Evolutionary conservation across 2,888 invertebrate genomes (phyloP), one percentile per base, ranked within the genome.

Genomic region (Chrysina gloriosa): DNA sequence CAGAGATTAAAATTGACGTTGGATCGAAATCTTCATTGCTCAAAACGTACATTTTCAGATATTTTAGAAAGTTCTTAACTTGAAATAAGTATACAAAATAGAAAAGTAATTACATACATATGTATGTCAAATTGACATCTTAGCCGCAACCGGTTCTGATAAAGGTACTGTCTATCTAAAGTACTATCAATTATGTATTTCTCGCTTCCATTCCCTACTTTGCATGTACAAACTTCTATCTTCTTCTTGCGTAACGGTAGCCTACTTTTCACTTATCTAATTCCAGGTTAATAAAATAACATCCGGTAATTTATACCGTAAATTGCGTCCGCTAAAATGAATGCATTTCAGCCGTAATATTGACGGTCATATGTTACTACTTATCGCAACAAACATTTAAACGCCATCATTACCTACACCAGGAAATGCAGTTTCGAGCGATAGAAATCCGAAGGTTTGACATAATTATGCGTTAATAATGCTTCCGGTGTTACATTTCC

Each of bases 381-480:
- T 52, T 39, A 58, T 42, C 39, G 19, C 45, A 42, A 25, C 39
- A 58, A 34, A 21, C 5, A 21, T 5, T 58, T 58, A 58, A 61
- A 25, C 9, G 27, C 14, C 25, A 42, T 61, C 42, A 27, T 61
- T 61, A 42, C 14, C 4, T 42, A 25, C 27, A 29, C 27, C 14
- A 61, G 42, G 58, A 61, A 61, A 61, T 45, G 29, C 6, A 42
- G 16, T 39, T 42, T 39, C 29, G 16, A 6, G 42, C 16, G 42
- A 42, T 61, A 61, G 58, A 61, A 61, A 61, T 61, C 42, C 27
- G 27, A 36, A 42, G 42, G 27, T 5, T 39, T 61, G 58, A 61
- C 58, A 61, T 61, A 61, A 61, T 61, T 61, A 61, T 61, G 42
- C 29, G 42, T 21, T 61, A 61, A 61, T 61, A 61, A 45, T 19